Evolutionary conservation across 30 jellyfish, hydroid and myxozoan species (phyloP), one percentile per base, ranked within the genome.

Genomic region (Cassiopea xamachana): DNA sequence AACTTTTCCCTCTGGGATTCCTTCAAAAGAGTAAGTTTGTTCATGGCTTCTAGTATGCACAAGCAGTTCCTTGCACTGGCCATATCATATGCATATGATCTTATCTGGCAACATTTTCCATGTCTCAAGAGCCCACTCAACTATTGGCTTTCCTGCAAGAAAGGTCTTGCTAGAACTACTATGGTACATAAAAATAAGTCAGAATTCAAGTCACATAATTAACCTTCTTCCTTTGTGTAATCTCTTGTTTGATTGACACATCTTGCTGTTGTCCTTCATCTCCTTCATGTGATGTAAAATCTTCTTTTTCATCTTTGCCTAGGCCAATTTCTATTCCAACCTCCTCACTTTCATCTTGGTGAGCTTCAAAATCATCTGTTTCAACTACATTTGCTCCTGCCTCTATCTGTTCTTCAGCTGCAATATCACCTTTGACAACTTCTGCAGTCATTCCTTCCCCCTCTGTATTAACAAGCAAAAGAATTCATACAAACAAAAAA

Each of bases 221-320:
- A 71, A 71, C 80, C 55, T 71, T 71, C 27, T 48, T 74, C 27
- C 73, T 80, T 70, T 48, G 60, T 71, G 49, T 16, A 14, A 16
- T 76, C 75, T 90, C 86, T 60, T 67, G 67, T 12, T 55, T 59
- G 46, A 27, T 73, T 46, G 58, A 46, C 44, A 44, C 16, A 4
- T 82, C 83, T 14, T 64, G 71, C 62, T 77, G 86, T 7, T 49
- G 44, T 76, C 43, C 91, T 76, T 46, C 83, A 17, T 78, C 91
- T 3, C 39, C 67, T 68, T 92, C 98, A 1, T 86, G 89, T n/a
- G 49, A 48, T 0, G 19, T 2, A 71, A 71, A 71, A 3, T 81
- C 89, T 46, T 69, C 94, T 45, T 67, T 81, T 39, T 77, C 91
- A 69, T 67, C 60, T 62, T 75, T 75, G 1, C 75, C 89, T 9